Evolutionary conservation across 2,888 invertebrate species (phyloP), one percentile per base, ranked within the genome.

Genomic region (Pseudolycoriella hygida): DNA sequence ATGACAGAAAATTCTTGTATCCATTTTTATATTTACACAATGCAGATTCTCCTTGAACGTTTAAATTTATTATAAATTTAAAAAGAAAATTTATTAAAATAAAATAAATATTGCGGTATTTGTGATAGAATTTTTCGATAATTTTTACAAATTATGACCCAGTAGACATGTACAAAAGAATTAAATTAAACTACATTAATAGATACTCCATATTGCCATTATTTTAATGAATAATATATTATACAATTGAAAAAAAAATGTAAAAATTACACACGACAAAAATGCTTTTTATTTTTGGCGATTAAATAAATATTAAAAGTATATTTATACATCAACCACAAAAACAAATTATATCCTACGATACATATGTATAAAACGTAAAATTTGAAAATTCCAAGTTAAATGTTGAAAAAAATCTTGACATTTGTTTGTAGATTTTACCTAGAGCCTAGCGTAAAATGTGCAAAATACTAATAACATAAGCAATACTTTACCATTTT

Each of bases 1-100:
- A 34, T 34, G 5, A 14, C 12, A 34, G 19, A 17, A 42, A 42
- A 40, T 38, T 5, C 17, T 17, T 20, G 12, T 42, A 25, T 20
- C 14, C 25, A 42, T 34, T 34, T 14, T 34, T 34, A 34, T 14
- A 34, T 14, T 14, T 14, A 34, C 12, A 34, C 34, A 34, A 34
- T 14, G 11, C 12, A 34, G 15, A 34, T 40, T 40, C 17, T 19
- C 14, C 25, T 42, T 20, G 14, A 20, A 14, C 14, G 19, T 40
- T 20, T 25, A 42, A 14, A 42, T 42, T 42, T 12, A 40, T 58
- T 60, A 60, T 61, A 14, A 40, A 60, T 60, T 60, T 60, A 55
- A 51, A 50, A 57, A 4, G 4, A 25, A 25, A 25, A 25, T 25
- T 25, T 25, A 25, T 25, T 43, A 42, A 45, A 45, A 42, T 40